A percentile compares a stretch with the other conserved stretches of the same genome.
These are phyloP conservation scores for Pollenia amentaria DNA, from an alignment of 2,888 invertebrate genomes.

Conservation along the genomic window DNA sequence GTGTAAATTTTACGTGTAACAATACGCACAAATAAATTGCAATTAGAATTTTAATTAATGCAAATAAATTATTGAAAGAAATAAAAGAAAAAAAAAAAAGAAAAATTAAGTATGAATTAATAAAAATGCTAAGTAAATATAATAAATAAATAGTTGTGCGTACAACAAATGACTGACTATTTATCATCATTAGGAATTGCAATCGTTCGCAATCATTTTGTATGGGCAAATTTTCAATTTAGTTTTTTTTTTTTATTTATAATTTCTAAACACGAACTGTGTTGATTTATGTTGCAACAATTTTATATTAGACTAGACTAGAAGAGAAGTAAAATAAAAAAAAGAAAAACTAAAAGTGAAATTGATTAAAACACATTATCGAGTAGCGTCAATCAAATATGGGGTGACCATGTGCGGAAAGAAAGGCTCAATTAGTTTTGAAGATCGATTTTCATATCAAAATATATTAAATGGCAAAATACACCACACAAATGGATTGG, in stretches of 20 bases:
- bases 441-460: neutral
- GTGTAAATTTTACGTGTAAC: slow-evolving; percentile 50
- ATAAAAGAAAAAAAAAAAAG: neutral
- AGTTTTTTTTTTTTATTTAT: slow-evolving; percentile 36
- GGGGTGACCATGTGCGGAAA: slow-evolving; percentile 34
- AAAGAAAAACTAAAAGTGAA: slow-evolving; percentile 43
- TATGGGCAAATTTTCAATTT: slow-evolving; percentile 42
- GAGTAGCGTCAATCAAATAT: slow-evolving; percentile 42
- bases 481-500: no score
- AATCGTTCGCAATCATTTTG: slow-evolving; percentile 54
- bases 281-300: slow-evolving; percentile 40
- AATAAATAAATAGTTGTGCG: slow-evolving; percentile 59
- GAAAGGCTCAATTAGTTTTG: neutral
- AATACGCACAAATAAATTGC: slow-evolving; percentile 63
- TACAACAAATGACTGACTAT: slow-evolving; percentile 38
- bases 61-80: slow-evolving; percentile 29
- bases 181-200: slow-evolving; percentile 38
- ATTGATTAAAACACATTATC: slow-evolving; percentile 54
- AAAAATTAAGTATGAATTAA: neutral
- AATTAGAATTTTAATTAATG: slow-evolving; percentile 62
- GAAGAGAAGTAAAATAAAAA: slow-evolving; percentile 4
- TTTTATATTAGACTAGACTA: slow-evolving; percentile 43
- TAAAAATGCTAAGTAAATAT: slow-evolving; percentile 16
- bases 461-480: neutral
- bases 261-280: slow-evolving; percentile 47